phyloP scores from a whole-genome alignment of 2,797 vertebrate species.

The Coccyzus lansbergi region DNA sequence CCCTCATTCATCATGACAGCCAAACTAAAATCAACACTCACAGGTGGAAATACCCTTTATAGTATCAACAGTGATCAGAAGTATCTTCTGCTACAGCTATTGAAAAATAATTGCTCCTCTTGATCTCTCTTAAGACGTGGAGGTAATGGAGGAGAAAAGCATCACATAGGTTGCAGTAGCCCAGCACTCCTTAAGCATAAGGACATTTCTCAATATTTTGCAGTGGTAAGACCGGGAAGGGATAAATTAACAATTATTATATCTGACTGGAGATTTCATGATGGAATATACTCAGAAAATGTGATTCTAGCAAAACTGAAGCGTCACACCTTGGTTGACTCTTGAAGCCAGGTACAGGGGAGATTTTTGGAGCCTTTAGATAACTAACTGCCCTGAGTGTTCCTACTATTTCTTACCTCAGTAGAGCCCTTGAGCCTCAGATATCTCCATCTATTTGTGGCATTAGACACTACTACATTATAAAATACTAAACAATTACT shows the following conservation, averaged over 20 bases:
- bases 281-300: neutral
- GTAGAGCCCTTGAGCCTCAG: neutral
- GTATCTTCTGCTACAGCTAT: neutral
- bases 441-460: neutral
- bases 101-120: neutral
- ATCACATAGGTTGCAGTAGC: rapidly evolving
- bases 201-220: neutral
- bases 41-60: neutral
- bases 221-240: neutral
- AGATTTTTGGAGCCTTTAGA: neutral
- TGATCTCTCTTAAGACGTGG: neutral
- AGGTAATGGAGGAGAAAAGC: neutral
- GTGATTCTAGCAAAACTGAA: neutral
- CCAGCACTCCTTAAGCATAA: neutral
- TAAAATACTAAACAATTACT: neutral
- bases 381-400: neutral
- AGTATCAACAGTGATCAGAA: neutral
- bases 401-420: neutral
- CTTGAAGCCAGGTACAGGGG: neutral
- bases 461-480: neutral
- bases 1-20: neutral
- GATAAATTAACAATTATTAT: neutral
- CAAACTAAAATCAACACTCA: neutral
- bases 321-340: neutral
- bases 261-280: neutral